Percentiles rank a stretch among this genome's conserved stretches.
phyloP scores from a whole-genome alignment of 2,888 invertebrate species.

The Pherbina coryleti region DNA sequence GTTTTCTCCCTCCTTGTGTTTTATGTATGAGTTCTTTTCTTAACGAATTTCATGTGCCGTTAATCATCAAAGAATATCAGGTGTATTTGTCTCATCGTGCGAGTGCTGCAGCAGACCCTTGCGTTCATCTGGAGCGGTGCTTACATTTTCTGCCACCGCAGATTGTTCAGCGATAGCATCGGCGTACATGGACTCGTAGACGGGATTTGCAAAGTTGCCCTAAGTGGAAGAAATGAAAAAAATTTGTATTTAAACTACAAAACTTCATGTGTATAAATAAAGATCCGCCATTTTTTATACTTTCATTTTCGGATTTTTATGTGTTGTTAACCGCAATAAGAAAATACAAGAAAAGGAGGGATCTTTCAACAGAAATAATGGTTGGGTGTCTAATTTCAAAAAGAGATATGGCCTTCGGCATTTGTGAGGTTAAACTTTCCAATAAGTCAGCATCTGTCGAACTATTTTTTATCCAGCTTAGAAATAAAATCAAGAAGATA shows the following conservation, averaged over 20 bases:
- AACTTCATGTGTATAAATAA: neutral
- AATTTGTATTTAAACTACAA: too few species aligned
- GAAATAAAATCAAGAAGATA: too few species aligned
- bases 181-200: constrained; percentile 86
- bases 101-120: constrained; percentile 72
- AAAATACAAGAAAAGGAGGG: too few species aligned
- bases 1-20: constrained; percentile 9
- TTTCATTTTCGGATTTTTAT: too few species aligned
- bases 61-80: constrained; percentile 69
- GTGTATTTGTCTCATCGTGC: constrained; percentile 70
- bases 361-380: too few species aligned
- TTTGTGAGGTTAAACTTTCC: too few species aligned
- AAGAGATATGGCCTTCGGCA: too few species aligned
- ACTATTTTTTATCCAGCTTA: too few species aligned
- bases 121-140: constrained; percentile 71
- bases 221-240: constrained; percentile 53
- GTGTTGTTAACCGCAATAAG: too few species aligned
- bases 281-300: too few species aligned
- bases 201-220: constrained; percentile 88
- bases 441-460: too few species aligned
- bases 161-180: constrained; percentile 63
- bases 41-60: constrained; percentile 55
- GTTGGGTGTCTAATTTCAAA: too few species aligned
- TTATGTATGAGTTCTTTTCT: constrained; percentile 40
- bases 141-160: constrained; percentile 61